Percentiles rank a stretch among this genome's conserved stretches.
phyloP scores from a whole-genome alignment of 2,797 vertebrate genomes.

The Euphonia xanthogaster region DNA sequence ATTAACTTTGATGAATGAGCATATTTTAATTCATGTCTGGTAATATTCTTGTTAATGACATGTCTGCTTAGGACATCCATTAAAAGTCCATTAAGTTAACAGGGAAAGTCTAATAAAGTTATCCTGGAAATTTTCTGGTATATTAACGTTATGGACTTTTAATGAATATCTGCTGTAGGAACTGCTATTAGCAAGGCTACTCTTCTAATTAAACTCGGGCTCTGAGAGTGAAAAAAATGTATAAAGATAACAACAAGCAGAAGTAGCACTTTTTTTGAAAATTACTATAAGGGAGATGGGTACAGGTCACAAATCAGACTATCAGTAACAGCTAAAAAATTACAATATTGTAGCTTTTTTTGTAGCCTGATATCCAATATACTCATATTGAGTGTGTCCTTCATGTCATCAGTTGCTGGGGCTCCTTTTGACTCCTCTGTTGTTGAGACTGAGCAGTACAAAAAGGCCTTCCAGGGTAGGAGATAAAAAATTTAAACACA shows the following conservation, averaged over 20 bases:
- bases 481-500: neutral
- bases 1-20: constrained; percentile 74
- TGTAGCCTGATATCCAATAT: neutral
- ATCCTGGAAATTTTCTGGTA: constrained; percentile 75
- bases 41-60: constrained; percentile 76
- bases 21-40: constrained; percentile 69
- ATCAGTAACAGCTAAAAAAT: neutral
- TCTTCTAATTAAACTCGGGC: constrained; percentile 65
- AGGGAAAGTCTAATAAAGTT: constrained; percentile 76
- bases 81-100: constrained; percentile 79
- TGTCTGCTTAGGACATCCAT: constrained; percentile 75
- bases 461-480: neutral
- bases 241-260: constrained; percentile 49
- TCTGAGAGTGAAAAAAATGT: neutral
- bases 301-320: neutral
- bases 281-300: neutral
- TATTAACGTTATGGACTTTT: constrained; percentile 74
- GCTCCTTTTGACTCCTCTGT: neutral
- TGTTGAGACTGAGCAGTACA: neutral
- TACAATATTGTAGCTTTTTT: neutral
- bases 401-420: neutral
- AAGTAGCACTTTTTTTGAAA: neutral
- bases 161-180: constrained; percentile 75
- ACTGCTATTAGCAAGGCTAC: constrained; percentile 68
- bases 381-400: neutral